Evolutionary conservation across 1,140 invertebrate genomes (phyloP), one percentile per base, ranked within the genome.

Genomic region (Bombus cullumanus): DNA sequence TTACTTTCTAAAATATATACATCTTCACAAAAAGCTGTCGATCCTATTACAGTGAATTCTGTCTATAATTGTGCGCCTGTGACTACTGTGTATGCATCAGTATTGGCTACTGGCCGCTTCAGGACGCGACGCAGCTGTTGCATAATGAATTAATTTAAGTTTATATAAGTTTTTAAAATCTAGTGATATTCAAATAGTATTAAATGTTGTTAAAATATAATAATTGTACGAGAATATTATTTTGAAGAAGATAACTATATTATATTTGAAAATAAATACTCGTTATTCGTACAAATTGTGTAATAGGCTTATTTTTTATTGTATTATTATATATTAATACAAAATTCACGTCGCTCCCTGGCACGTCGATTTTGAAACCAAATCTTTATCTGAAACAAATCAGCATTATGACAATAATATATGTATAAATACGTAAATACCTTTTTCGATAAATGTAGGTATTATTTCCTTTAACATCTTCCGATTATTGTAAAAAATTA

Each of bases 301-400:
- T 1, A n/a, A 72, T 64, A 64, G 31, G 13, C 4, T 22, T 62
- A 37, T 59, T 28, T 8, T 41, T 34, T 66, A 12, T 12, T n/a
- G 28, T 62, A 62, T 68, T 43, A 22, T 59, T 79, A n/a, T 34
- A 34, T n/a, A 12, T 71, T 59, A 59, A 22, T 41, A 79, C 25
- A 53, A 53, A 69, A 89, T 75, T 97, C 97, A 73, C 97, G 94
- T 69, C 97, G 94, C 91, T 97, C 97, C 75, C 97, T 95, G 0
- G 97, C 97, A 79, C 97, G 94, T 78, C 97, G 95, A 94, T 98
- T 98, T 95, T 98, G 97, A 92, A 98, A 98, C 97, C 97, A 98
- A 89, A 98, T 98, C 96, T 98, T 97, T n/a, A 98, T 97, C 97
- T 97, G 92, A 75, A 94, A 68, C 92, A 83, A 39, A 64, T 59